Evolutionary conservation across 2,113 vertebrate species (phyloP), one percentile per base, ranked within the genome.

Genomic region (Siniperca chuatsi): DNA sequence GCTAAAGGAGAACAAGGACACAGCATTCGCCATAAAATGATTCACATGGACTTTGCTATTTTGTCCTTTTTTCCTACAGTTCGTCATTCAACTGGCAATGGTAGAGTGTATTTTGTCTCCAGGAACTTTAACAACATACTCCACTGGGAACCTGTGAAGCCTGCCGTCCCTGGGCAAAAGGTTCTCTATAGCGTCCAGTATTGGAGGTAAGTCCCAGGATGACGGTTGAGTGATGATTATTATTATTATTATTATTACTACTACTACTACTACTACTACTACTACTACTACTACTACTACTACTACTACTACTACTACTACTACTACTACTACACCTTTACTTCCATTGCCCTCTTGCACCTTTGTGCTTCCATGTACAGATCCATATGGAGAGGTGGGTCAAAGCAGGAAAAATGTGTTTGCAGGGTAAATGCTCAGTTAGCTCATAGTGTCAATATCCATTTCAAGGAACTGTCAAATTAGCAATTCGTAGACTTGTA

Each of bases 71-170:
- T 37, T 8, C 50, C n/a, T 4, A 23, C 67, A 94, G 93, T 87
- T 35, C 84, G 44, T 71, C 79, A 87, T 61, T 82, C 88, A 12
- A 83, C 44, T 37, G 29, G 11, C 50, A 79, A 82, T 52, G 35
- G 6, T 1, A 76, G 16, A 1, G 87, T 90, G 1, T 10, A 40
- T 61, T 95, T 96, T 42, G 15, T 29, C 8, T 96, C 96, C 12
- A 89, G 10, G 54, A 95, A 96, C 87, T 95, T 96, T 78, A 5
- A 61, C 71, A 95, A 92, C 4, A 40, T 84, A 1, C 94, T 96
- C 21, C 76, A 29, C 23, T 96, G 96, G 96, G 42, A 91, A 0
- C 15, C 79, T 9, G 52, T 23, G 6, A 0, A 78, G 29, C 48
- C 76, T 0, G 37, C 44, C 6, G 29, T 62, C 57, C 67, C 88